Base-by-base conservation (phyloP, 2,113 vertebrate species). In the Labrus mixtus region DNA sequence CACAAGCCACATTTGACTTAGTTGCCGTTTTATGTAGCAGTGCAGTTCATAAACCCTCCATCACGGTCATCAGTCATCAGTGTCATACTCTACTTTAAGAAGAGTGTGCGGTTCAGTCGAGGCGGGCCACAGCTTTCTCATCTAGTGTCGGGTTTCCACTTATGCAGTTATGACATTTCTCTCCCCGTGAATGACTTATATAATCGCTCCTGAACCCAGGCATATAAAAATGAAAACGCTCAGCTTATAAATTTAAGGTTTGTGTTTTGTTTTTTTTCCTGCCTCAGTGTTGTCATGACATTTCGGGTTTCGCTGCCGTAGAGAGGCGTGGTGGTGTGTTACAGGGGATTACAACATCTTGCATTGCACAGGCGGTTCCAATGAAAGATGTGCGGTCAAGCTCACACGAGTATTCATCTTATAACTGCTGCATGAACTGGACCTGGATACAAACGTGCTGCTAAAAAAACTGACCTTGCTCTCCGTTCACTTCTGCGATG, bases 291-390 rank as follows among this genome's bases (percentile, higher is more conserved):
- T 84, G 86, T 79, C 73, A 78, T 88, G 79, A 77, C 74, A 81
- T 82, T 74, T 64, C 33, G 17, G 71, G n/a, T n/a, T 15, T 48
- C 17, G 4, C 12, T 7, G 19, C 78, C 46, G 43, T 55, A 3
- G 22, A 51, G 68, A 81, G 83, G 76, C 57, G 78, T 67, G 68
- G 50, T 11, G 3, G 50, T 29, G 70, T 57, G 77, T 89, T 85
- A 54, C 86, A 65, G 12, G 20, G 65, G 58, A 37, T 92, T 88
- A 86, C 87, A 78, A 62, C 83, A 90, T 84, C 53, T 85, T 82
- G 79, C 77, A 54, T 74, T 72, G 70, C 79, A 29, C n/a, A n/a
- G n/a, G 36, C 1, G 29, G 2, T 41, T 48, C 15, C 15, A 48
- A 48, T 61, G 69, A 82, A 76, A 73, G 45, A 48, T 48, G 46